Evolutionary conservation across 2,888 invertebrate genomes (phyloP), one percentile per base, ranked within the genome.

Genomic region (Tetropium fuscum): DNA sequence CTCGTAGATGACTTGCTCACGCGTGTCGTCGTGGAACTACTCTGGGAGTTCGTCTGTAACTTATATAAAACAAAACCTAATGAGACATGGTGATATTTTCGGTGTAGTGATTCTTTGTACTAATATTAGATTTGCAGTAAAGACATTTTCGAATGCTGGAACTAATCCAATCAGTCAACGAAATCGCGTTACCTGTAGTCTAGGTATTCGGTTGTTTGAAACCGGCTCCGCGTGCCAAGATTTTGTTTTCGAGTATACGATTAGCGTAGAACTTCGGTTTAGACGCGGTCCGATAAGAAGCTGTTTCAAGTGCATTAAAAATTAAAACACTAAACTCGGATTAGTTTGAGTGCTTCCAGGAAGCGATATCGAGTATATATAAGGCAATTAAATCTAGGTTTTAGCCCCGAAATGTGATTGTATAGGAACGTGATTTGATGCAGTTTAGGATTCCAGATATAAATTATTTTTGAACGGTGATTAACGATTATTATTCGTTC

Each of bases 21-120:
- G 64, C 79, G 74, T 47, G 77, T 87, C 69, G 87, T 87, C 60
- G 86, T 85, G 65, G 87, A 87, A 72, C 86, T 87, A 77, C 85
- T 85, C 60, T 87, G 85, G 45, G 85, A 84, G 77, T 87, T 89
- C 70, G 87, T 76, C 76, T 81, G 80, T 67, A 80, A 75, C 63
- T 65, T 56, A 60, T 56, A 53, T 60, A 61, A 62, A 62, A 61
- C 51, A 56, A 41, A 45, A 15, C 16, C 25, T 34, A 53, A 60
- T 73, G 71, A 74, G 67, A 68, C 71, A 69, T 62, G 32, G 13
- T 47, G 54, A 64, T 76, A 77, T 77, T 76, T 74, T 72, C 36
- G 70, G 63, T 58, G 48, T 56, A 59, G 58, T 74, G 73, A 75
- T 68, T 70, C 61, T 64, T 56, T 32, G 27, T 19, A 34, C 38